Percentiles rank a stretch among this genome's conserved stretches.
These are phyloP conservation scores for Xenops minutus DNA, from an alignment of 2,797 vertebrate genomes.

Conservation along the genomic window DNA sequence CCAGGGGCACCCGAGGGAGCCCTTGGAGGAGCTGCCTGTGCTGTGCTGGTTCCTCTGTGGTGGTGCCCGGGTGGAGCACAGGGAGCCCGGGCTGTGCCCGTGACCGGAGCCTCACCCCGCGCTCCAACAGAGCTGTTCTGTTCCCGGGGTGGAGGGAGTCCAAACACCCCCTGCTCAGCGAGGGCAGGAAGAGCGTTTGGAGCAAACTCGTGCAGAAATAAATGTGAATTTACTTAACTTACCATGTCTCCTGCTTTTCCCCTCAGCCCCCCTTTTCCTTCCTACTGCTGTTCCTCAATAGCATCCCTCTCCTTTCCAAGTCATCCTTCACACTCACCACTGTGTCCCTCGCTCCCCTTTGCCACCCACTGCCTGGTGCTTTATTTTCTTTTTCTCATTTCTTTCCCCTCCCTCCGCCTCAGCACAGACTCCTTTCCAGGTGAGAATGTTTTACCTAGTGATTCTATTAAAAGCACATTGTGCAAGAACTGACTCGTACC, in stretches of 20 bases:
- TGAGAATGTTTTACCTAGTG: slow-evolving; percentile 36
- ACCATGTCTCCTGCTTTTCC: slow-evolving; percentile 70
- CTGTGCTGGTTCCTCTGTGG: neutral
- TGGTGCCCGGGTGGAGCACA: neutral
- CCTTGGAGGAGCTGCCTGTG: neutral
- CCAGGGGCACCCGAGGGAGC: neutral
- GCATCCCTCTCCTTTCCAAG: slow-evolving; percentile 70
- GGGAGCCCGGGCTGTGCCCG: neutral
- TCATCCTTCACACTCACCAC: slow-evolving; percentile 61
- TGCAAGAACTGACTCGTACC: neutral
- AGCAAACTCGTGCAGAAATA: slow-evolving; percentile 69
- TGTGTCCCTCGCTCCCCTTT: neutral
- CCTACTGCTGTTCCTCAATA: slow-evolving; percentile 63
- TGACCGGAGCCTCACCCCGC: slow-evolving; percentile 63
- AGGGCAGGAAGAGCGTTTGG: slow-evolving; percentile 67
- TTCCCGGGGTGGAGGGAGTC: slow-evolving; percentile 42
- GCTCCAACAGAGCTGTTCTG: slow-evolving; percentile 54
- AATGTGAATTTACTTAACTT: slow-evolving; percentile 74
- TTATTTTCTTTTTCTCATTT: slow-evolving; percentile 49
- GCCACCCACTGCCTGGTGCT: slow-evolving; percentile 45
- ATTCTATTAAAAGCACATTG: neutral
- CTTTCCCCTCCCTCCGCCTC: slow-evolving; percentile 43
- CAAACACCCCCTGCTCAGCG: slow-evolving; percentile 44
- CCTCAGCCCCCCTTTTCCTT: slow-evolving; percentile 53
- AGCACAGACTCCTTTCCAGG: slow-evolving; percentile 43